phyloP scores from a whole-genome alignment of 2,797 vertebrate genomes.

The Melanotaenia pygmaea region DNA sequence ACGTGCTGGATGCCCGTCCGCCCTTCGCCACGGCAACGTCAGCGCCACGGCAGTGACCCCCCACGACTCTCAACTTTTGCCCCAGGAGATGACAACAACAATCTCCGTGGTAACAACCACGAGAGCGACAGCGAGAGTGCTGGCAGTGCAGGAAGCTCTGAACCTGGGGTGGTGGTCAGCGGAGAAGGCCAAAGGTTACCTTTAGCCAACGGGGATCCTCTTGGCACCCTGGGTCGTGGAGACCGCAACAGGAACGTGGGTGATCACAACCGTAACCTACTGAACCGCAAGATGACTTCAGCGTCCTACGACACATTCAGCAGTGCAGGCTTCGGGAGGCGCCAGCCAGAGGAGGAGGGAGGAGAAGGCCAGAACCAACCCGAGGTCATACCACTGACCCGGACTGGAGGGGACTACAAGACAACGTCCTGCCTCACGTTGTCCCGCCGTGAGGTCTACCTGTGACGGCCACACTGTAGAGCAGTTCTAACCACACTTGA shows the following conservation, averaged over 20 bases:
- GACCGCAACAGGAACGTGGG: slow-evolving; percentile 89
- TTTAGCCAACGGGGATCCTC: slow-evolving; percentile 91
- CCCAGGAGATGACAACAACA: slow-evolving; percentile 91
- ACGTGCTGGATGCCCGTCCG: slow-evolving; percentile 98
- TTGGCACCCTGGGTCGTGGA: slow-evolving; percentile 74
- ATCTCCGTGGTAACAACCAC: slow-evolving; percentile 81
- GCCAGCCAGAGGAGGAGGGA: slow-evolving; percentile 86
- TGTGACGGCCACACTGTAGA: slow-evolving; percentile 83
- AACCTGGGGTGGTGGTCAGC: slow-evolving; percentile 69
- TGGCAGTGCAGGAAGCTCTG: slow-evolving; percentile 77
- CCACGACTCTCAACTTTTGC: slow-evolving; percentile 95
- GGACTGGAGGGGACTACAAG: slow-evolving; percentile 94
- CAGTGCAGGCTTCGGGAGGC: slow-evolving; percentile 89
- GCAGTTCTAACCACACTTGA: slow-evolving; percentile 37
- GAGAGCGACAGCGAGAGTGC: slow-evolving; percentile 84
- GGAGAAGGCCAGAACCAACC: slow-evolving; percentile 80
- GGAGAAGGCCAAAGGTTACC: slow-evolving; percentile 84
- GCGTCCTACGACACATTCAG: slow-evolving; percentile 95
- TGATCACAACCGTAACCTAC: slow-evolving; percentile 90
- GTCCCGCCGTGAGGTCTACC: slow-evolving; percentile 96
- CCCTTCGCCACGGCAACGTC: slow-evolving; percentile 90
- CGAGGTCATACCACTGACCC: slow-evolving; percentile 95
- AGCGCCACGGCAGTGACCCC: slow-evolving; percentile 87
- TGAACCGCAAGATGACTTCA: slow-evolving; percentile 97
- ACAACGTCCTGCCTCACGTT: slow-evolving; percentile 96